These are phyloP conservation scores for Metacarcinus magister DNA, from an alignment of 2,888 invertebrate species.

Conservation along the genomic window DNA sequence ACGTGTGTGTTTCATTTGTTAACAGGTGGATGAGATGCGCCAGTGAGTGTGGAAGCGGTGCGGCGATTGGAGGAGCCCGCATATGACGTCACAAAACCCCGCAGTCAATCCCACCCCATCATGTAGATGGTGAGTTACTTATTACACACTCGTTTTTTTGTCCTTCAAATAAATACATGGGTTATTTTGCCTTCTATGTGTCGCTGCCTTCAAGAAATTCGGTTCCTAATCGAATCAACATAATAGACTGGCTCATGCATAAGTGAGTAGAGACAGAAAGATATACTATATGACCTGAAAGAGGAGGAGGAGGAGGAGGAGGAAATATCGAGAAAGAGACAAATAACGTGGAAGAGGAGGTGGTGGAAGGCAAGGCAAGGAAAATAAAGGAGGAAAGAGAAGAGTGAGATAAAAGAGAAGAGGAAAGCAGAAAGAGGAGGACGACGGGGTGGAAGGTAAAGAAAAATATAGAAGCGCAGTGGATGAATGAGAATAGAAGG, in stretches of 20 bases:
- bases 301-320: background rate
- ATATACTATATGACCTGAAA: background rate
- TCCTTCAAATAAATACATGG: background rate
- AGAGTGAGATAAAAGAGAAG: background rate
- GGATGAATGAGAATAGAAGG: background rate
- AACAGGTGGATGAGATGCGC: constrained; percentile 2
- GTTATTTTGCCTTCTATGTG: too few relatives aligned
- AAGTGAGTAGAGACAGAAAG: too few relatives aligned
- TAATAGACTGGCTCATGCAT: too few relatives aligned
- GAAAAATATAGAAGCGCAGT: background rate
- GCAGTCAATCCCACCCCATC: background rate
- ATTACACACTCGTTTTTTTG: background rate
- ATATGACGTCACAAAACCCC: background rate
- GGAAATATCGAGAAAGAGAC: background rate
- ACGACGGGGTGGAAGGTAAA: background rate
- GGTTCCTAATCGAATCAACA: too few relatives aligned
- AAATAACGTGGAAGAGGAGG: background rate
- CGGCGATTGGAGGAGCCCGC: background rate
- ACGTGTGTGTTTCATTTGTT: background rate
- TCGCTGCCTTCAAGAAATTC: too few relatives aligned
- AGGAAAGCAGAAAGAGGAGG: background rate
- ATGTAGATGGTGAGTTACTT: background rate
- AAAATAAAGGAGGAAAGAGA: background rate
- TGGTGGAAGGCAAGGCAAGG: background rate
- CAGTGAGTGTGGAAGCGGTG: constrained; percentile 13